Percentiles rank a stretch among this genome's conserved stretches.
These are phyloP conservation scores for Argentina silus DNA, from an alignment of 2,797 vertebrate genomes.

Conservation along the genomic window DNA sequence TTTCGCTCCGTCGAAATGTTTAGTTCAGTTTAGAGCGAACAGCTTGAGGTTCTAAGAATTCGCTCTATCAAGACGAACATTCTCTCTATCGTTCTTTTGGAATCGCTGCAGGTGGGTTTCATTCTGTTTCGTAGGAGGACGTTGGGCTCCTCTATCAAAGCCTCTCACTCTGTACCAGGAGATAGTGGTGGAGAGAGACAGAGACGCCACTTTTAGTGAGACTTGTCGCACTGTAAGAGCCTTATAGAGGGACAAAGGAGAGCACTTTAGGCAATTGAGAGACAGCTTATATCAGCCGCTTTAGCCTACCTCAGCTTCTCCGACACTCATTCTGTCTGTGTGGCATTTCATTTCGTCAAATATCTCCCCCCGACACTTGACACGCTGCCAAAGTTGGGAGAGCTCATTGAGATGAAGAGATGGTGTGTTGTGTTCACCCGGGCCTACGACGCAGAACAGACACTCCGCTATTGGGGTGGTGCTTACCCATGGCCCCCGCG, in stretches of 20 bases:
- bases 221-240: conserved; percentile 49
- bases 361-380: conserved; percentile 66
- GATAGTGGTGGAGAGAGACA: conserved; percentile 31
- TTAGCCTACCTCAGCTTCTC: conserved; percentile 63
- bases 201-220: conserved; percentile 53
- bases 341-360: conserved; percentile 70
- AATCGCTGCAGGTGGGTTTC: neutral
- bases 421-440: conserved; percentile 13
- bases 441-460: too few relatives aligned
- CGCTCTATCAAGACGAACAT: neutral
- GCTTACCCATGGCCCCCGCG: too few relatives aligned
- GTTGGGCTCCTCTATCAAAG: neutral
- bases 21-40: conserved; percentile 3
- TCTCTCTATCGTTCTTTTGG: too few relatives aligned
- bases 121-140: neutral
- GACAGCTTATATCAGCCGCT: conserved; percentile 73
- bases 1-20: conserved; percentile 6
- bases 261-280: conserved; percentile 69
- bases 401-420: conserved; percentile 45
- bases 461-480: too few relatives aligned
- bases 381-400: conserved; percentile 65
- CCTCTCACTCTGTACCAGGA: conserved; percentile 1
- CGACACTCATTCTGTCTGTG: conserved; percentile 65
- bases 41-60: conserved; percentile 11
- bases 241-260: conserved; percentile 67